A percentile compares a stretch with the other conserved stretches of the same genome.
These are phyloP conservation scores for Polyodon spathula DNA, from an alignment of 2,113 vertebrate species.

Conservation along the genomic window DNA sequence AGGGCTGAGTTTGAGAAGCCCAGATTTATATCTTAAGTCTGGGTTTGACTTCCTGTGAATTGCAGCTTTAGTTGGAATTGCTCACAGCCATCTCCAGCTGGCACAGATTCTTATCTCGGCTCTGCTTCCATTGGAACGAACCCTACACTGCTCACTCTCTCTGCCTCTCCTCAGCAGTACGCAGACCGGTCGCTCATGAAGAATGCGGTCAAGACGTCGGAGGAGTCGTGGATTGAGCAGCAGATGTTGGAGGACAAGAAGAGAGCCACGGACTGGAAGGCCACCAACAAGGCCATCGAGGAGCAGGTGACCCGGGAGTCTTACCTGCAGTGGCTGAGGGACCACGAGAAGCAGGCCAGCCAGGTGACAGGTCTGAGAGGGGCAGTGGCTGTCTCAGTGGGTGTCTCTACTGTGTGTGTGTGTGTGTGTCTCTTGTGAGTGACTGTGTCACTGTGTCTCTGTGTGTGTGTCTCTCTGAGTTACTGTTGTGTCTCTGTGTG, in stretches of 20 bases:
- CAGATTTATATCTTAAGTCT: too few species aligned
- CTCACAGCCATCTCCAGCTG: background rate
- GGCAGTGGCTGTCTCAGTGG: too few species aligned
- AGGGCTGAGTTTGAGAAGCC: too few species aligned
- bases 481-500: too few species aligned
- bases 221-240: conserved; percentile 96
- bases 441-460: too few species aligned
- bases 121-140: too few species aligned
- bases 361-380: too few species aligned
- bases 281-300: conserved; percentile 92
- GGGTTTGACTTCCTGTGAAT: background rate
- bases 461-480: too few species aligned
- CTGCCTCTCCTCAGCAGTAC: conserved; percentile 46
- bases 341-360: conserved; percentile 85
- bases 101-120: too few species aligned
- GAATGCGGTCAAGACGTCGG: conserved; percentile 87
- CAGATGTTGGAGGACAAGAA: conserved; percentile 97
- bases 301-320: conserved; percentile 90
- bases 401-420: too few species aligned
- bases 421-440: too few species aligned
- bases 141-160: background rate
- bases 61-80: background rate
- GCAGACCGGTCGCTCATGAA: conserved; percentile 91
- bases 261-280: conserved; percentile 89
- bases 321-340: conserved; percentile 86